A percentile compares a stretch with the other conserved stretches of the same genome.
Conservation (phyloP, 2,113 vertebrate species). For the Zosterops pallidus region DNA sequence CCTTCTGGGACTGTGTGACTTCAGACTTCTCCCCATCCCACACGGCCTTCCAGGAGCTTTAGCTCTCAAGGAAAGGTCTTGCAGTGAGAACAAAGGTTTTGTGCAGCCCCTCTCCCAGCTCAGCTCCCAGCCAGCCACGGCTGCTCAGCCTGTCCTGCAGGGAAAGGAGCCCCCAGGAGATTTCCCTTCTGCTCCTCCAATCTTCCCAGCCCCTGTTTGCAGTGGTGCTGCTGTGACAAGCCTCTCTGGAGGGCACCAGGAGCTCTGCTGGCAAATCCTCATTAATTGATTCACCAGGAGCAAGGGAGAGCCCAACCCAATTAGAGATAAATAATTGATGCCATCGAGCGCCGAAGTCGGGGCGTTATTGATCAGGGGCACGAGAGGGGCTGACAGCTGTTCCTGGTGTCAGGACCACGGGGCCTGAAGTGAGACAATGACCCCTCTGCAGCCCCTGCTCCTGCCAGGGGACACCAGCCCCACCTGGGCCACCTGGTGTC, state of each 20-base stretch:
- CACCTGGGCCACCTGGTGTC: background rate
- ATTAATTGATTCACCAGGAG: slow-evolving; percentile 56
- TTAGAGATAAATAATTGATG: slow-evolving; percentile 60
- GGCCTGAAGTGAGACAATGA: slow-evolving; percentile 14
- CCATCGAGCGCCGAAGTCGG: background rate
- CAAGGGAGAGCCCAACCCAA: background rate
- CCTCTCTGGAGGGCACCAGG: background rate
- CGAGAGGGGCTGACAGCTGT: slow-evolving; percentile 1
- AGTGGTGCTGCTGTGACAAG: background rate
- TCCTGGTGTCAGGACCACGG: background rate
- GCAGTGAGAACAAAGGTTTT: background rate
- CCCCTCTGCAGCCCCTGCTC: background rate
- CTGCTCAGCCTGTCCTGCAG: background rate
- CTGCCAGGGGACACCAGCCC: background rate
- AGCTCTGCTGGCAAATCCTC: slow-evolving; percentile 10
- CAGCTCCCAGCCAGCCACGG: background rate
- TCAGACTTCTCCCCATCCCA: background rate
- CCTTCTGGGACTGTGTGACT: background rate
- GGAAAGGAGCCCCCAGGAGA: background rate
- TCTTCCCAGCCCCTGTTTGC: background rate
- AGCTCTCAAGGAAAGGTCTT: background rate
- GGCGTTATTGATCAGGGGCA: slow-evolving; percentile 4
- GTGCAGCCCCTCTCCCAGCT: background rate
- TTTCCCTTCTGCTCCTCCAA: background rate
- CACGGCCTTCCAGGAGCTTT: background rate